phyloP scores from a whole-genome alignment of 2,113 vertebrate species.

The Poeciliopsis prolifica region DNA sequence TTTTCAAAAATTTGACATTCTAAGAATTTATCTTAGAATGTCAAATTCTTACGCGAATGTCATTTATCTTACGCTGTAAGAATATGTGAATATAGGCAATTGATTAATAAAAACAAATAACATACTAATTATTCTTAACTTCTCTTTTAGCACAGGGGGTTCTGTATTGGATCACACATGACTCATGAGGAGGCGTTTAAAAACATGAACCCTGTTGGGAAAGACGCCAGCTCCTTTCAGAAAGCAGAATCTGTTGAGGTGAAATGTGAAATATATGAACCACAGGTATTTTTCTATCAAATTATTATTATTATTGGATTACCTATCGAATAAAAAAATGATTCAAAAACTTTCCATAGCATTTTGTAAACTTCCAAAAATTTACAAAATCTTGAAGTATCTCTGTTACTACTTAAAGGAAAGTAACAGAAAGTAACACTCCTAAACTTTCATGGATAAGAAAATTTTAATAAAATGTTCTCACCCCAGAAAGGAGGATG shows the following conservation, averaged over 20 bases:
- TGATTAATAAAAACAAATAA: background rate
- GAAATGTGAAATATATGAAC: slow-evolving; percentile 70
- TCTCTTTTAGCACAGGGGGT: slow-evolving; percentile 59
- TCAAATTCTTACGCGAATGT: too few species aligned
- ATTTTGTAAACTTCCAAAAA: background rate
- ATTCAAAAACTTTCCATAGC: background rate
- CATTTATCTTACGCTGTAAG: background rate
- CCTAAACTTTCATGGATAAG: too few species aligned
- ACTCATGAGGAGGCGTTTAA: slow-evolving; percentile 30
- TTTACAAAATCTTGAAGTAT: background rate
- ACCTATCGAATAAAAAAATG: background rate
- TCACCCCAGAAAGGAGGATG: background rate
- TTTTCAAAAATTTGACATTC: too few species aligned
- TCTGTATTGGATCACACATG: slow-evolving; percentile 51
- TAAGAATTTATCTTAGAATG: too few species aligned
- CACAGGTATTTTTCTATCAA: slow-evolving; percentile 47
- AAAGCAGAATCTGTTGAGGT: slow-evolving; percentile 39
- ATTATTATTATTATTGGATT: background rate
- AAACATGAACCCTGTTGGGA: slow-evolving; percentile 1
- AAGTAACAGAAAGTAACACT: too few species aligned
- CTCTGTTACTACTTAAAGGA: too few species aligned
- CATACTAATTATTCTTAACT: background rate
- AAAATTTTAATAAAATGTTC: background rate
- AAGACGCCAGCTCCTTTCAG: slow-evolving; percentile 10
- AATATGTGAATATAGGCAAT: background rate